phyloP scores from a whole-genome alignment of 2,113 vertebrate species.

The Lathamus discolor region DNA sequence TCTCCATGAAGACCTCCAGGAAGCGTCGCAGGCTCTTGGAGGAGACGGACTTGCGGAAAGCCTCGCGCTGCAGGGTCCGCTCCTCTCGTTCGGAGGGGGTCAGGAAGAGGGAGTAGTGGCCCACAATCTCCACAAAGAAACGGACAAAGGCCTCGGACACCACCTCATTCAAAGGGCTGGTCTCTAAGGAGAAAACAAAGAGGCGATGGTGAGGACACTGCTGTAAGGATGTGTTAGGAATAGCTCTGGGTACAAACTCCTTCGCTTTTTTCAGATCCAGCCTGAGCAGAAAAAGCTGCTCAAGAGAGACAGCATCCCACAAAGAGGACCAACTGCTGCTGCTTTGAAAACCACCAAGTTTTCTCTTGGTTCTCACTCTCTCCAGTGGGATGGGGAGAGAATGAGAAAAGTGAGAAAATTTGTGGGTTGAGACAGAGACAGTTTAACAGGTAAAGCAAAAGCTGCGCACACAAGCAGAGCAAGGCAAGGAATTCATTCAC shows the following conservation, averaged over 20 bases:
- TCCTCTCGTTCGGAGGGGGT: slow-evolving; percentile 81
- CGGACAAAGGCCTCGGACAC: slow-evolving; percentile 96
- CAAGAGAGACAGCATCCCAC: neutral
- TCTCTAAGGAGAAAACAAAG: slow-evolving; percentile 1
- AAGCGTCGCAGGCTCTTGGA: slow-evolving; percentile 92
- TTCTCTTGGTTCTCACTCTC: neutral
- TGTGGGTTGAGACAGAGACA: neutral
- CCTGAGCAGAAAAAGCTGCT: neutral
- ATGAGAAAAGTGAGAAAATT: neutral
- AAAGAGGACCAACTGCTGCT: neutral
- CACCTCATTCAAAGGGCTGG: slow-evolving; percentile 82
- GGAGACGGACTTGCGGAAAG: slow-evolving; percentile 91
- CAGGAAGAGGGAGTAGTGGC: slow-evolving; percentile 91
- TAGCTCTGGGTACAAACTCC: neutral
- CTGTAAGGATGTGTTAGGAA: neutral
- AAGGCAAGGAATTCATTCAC: neutral
- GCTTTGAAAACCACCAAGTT: neutral
- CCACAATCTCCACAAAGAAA: slow-evolving; percentile 86
- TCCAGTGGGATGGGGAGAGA: neutral
- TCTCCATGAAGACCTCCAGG: slow-evolving; percentile 97
- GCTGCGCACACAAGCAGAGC: neutral
- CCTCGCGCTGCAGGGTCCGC: slow-evolving; percentile 78
- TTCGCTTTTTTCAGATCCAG: neutral
- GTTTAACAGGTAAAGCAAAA: neutral
- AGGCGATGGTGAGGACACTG: neutral